Evolutionary conservation across 2,113 vertebrate species (phyloP).

Genomic region (Agapornis roseicollis): DNA sequence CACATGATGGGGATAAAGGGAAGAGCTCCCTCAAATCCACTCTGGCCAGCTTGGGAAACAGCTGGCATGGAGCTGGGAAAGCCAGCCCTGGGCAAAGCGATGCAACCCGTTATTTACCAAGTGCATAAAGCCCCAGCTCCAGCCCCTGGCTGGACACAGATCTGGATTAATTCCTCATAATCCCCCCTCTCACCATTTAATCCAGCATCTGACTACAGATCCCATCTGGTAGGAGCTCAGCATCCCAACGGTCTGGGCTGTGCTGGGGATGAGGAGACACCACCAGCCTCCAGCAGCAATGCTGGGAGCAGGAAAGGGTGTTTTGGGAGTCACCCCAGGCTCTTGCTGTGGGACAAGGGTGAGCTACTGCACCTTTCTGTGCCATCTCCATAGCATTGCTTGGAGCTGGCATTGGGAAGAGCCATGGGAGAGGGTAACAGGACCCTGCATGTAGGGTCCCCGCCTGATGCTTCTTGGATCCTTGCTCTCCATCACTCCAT

Average conservation of each 20-base stretch:
- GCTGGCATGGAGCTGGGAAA: neutral
- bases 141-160: constrained; percentile 12
- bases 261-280: neutral
- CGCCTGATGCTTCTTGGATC: neutral
- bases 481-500: neutral
- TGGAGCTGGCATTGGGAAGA: neutral
- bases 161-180: constrained; percentile 28
- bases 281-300: neutral
- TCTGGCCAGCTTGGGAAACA: neutral
- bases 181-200: constrained; percentile 18
- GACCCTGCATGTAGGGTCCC: neutral
- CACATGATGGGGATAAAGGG: neutral
- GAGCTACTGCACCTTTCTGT: neutral
- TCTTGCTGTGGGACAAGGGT: neutral
- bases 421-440: neutral
- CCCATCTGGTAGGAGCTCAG: constrained; percentile 18
- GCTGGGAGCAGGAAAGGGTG: neutral
- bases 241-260: neutral
- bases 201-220: neutral
- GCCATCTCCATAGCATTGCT: neutral
- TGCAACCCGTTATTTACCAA: neutral
- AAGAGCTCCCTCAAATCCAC: neutral
- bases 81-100: neutral
- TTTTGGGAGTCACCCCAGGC: rapidly evolving
- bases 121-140: neutral